These are phyloP conservation scores for Conistra vaccinii DNA, from an alignment of 2,888 invertebrate genomes.

Conservation along the genomic window DNA sequence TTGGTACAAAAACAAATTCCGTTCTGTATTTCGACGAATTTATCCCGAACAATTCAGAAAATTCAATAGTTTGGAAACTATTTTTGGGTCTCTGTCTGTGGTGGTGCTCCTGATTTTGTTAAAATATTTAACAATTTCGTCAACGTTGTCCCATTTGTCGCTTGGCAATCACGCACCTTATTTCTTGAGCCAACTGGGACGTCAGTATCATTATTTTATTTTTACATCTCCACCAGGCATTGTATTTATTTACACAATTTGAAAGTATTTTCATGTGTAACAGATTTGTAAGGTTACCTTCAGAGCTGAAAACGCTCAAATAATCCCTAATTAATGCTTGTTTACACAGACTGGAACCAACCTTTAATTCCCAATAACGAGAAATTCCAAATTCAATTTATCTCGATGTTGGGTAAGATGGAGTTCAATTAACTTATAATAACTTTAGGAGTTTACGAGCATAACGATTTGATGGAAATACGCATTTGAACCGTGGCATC, in stretches of 20 bases:
- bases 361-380: conserved; percentile 67
- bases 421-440: conserved; percentile 73
- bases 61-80: conserved; percentile 15
- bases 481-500: conserved; percentile 55
- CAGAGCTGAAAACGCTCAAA: conserved; percentile 54
- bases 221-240: conserved; percentile 49
- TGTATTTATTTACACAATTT: conserved; percentile 46
- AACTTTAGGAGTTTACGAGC: conserved; percentile 65
- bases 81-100: neutral
- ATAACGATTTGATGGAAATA: conserved; percentile 59
- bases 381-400: conserved; percentile 71
- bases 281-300: conserved; percentile 25
- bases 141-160: conserved; percentile 52
- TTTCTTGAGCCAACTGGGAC: conserved; percentile 64
- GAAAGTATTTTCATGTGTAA: conserved; percentile 25
- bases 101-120: conserved; percentile 11
- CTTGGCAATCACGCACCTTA: conserved; percentile 64
- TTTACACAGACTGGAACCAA: conserved; percentile 57
- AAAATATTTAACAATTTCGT: conserved; percentile 51
- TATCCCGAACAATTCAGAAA: conserved; percentile 1
- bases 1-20: conserved; percentile 3
- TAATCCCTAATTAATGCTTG: conserved; percentile 61
- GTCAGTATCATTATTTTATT: conserved; percentile 63
- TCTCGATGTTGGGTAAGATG: conserved; percentile 65
- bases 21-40: conserved; percentile 3